Conservation (phyloP, 2,797 vertebrate species). For the Argentina silus region DNA sequence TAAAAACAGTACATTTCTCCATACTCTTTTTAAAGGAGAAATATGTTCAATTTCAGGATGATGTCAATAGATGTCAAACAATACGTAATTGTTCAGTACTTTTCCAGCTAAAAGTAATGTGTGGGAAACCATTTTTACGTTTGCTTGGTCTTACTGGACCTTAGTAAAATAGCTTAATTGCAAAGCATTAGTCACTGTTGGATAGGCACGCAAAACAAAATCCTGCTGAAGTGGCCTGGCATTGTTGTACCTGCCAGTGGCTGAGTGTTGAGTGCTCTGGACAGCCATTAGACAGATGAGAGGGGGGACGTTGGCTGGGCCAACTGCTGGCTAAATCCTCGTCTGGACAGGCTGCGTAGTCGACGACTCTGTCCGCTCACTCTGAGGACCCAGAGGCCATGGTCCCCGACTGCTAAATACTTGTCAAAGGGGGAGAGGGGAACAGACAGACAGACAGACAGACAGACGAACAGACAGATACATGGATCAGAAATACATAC, state of each 20-base stretch:
- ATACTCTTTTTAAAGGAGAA: too few relatives aligned
- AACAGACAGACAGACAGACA: slow-evolving; percentile 2
- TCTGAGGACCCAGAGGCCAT: not conserved
- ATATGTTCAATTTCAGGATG: too few relatives aligned
- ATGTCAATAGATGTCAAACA: too few relatives aligned
- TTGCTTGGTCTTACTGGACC: too few relatives aligned
- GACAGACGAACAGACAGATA: slow-evolving; percentile 2
- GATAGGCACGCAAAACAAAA: not conserved
- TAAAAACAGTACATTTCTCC: too few relatives aligned
- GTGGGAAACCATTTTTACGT: too few relatives aligned
- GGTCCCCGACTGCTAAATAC: too few relatives aligned
- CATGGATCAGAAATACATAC: not conserved
- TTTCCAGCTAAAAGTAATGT: too few relatives aligned
- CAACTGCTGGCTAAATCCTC: not conserved
- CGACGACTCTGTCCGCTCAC: not conserved
- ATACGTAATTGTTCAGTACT: too few relatives aligned
- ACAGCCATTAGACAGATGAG: not conserved
- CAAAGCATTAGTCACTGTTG: not conserved
- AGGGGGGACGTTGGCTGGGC: not conserved
- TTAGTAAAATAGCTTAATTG: not conserved
- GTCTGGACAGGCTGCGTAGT: slow-evolving; percentile 2
- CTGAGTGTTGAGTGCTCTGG: not conserved
- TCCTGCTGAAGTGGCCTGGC: not conserved
- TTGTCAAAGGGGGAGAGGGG: not conserved
- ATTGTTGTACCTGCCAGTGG: not conserved